Percentiles rank a stretch among this genome's conserved stretches.
Conservation (phyloP, 2,797 vertebrate species). For the Pipistrellus pipistrellus region DNA sequence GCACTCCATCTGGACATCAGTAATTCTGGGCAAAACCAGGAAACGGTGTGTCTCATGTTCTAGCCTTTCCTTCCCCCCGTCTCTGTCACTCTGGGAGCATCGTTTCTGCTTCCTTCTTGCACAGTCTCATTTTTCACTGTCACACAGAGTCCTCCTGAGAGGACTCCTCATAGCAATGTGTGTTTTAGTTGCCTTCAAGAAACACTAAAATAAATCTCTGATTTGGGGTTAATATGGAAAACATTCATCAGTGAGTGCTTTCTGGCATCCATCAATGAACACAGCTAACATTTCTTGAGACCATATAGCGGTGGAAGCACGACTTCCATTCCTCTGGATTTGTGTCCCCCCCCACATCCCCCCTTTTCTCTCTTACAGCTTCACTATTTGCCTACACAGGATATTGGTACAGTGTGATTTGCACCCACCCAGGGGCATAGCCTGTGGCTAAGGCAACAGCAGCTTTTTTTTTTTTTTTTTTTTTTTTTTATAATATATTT, state of each 20-base stretch:
- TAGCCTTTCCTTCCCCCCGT: background rate
- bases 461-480: background rate
- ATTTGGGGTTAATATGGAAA: background rate
- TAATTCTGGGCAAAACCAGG: background rate
- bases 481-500: too few relatives aligned
- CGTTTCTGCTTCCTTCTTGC: background rate
- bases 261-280: background rate
- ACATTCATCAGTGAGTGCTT: background rate
- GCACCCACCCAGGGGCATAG: background rate
- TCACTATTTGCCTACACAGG: background rate
- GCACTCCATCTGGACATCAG: background rate
- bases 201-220: constrained; percentile 32
- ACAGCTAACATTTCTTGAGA: background rate
- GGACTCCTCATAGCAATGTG: background rate
- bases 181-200: constrained; percentile 26
- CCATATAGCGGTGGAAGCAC: background rate
- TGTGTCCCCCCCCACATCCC: background rate
- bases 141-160: background rate
- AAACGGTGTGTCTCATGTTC: background rate
- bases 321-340: background rate
- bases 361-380: background rate
- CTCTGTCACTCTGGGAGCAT: background rate
- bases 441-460: background rate
- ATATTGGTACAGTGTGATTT: background rate
- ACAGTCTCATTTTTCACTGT: background rate